Conservation (phyloP, 2,113 vertebrate species). For the Gymnobelideus leadbeateri region DNA sequence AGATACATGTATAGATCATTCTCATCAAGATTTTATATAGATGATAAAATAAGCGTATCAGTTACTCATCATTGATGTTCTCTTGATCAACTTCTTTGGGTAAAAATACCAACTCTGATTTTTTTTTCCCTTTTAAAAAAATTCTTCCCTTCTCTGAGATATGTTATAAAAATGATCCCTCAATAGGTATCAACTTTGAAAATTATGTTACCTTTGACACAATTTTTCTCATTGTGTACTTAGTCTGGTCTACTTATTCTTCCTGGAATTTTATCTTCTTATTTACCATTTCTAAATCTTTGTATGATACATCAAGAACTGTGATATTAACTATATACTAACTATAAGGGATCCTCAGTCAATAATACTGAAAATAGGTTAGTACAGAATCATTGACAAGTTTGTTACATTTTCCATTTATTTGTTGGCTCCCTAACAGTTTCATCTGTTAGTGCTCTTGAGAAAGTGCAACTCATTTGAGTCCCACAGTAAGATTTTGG, state of each 20-base stretch:
- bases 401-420: background rate
- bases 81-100: background rate
- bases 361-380: background rate
- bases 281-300: background rate
- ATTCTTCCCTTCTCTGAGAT: background rate
- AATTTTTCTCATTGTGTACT: background rate
- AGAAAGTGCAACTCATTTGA: background rate
- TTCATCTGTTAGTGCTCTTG: background rate
- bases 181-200: background rate
- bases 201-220: background rate
- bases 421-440: background rate
- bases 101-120: background rate
- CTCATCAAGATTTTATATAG: background rate
- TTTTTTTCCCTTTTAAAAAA: background rate
- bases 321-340: background rate
- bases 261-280: background rate
- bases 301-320: background rate
- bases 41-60: background rate
- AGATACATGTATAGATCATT: background rate
- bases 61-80: background rate
- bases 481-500: background rate
- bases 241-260: background rate
- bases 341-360: background rate
- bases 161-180: background rate
- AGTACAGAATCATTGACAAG: background rate